Evolutionary conservation across 2,888 invertebrate species (phyloP).

Genomic region (Oxystoma pomonae): DNA sequence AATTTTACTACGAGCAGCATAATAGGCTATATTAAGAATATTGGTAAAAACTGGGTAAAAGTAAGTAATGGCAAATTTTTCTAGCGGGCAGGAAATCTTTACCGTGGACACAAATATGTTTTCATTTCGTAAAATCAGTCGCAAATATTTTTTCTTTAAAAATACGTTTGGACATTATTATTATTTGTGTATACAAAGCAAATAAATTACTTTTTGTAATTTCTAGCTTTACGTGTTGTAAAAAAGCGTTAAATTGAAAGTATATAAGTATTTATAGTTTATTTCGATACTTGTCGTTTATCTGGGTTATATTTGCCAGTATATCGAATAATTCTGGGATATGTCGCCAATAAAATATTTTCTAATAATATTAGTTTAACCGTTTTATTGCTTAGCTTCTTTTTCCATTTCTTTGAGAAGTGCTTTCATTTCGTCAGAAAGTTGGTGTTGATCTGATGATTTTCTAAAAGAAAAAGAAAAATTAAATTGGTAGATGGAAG

Average conservation of each 20-base stretch:
- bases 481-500: too few relatives aligned
- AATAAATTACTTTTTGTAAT: neutral
- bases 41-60: neutral
- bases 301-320: too few relatives aligned
- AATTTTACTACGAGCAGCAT: neutral
- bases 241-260: neutral
- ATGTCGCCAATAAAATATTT: conserved; percentile 26
- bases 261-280: neutral
- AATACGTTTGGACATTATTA: neutral
- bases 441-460: conserved; percentile 43
- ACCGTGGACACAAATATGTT: neutral
- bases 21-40: too few relatives aligned
- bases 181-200: neutral
- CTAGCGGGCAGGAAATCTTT: neutral
- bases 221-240: neutral
- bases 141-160: too few relatives aligned
- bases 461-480: conserved; percentile 32
- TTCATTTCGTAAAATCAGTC: neutral
- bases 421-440: conserved; percentile 47
- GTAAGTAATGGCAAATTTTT: neutral
- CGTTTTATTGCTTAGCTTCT: conserved; percentile 44
- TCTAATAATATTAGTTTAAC: conserved; percentile 30
- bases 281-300: neutral
- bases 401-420: conserved; percentile 45
- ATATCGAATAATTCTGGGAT: conserved; percentile 20